phyloP scores from a whole-genome alignment of 2,797 vertebrate species.

The Decapterus maruadsi region DNA sequence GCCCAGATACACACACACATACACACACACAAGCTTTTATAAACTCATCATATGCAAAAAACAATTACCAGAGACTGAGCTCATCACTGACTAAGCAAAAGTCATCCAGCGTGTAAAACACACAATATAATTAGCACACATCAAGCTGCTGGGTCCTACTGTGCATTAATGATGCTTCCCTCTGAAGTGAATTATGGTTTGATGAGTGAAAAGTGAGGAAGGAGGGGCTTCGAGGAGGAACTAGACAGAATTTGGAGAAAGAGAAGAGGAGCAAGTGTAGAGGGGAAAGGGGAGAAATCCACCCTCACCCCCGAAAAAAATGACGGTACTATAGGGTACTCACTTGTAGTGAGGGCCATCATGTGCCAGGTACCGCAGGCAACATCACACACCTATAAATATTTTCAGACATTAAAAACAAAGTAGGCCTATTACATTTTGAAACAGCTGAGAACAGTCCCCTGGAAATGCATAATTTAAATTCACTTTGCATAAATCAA shows the following conservation, averaged over 20 bases:
- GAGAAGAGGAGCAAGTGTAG: slow-evolving; percentile 18
- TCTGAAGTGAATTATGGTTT: slow-evolving; percentile 83
- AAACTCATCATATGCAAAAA: slow-evolving; percentile 85
- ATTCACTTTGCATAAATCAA: not conserved
- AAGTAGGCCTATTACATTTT: not conserved
- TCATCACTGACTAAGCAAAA: slow-evolving; percentile 86
- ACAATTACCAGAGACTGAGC: slow-evolving; percentile 85
- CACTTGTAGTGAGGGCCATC: slow-evolving; percentile 69
- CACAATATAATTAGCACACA: slow-evolving; percentile 87
- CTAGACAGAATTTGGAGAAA: slow-evolving; percentile 58
- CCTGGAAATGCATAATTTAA: not conserved
- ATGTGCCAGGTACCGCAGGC: slow-evolving; percentile 74
- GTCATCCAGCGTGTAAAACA: slow-evolving; percentile 85
- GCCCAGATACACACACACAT: slow-evolving; percentile 40
- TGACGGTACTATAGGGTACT: slow-evolving; percentile 37
- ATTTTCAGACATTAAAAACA: not conserved
- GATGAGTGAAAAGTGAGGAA: slow-evolving; percentile 76
- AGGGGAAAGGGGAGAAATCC: slow-evolving; percentile 2
- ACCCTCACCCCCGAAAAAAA: no score
- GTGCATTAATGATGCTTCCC: slow-evolving; percentile 84
- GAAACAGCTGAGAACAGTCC: not conserved
- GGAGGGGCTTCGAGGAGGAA: slow-evolving; percentile 69
- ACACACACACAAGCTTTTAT: slow-evolving; percentile 71
- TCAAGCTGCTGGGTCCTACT: slow-evolving; percentile 83
- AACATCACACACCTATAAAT: slow-evolving; percentile 67